Evolutionary conservation across 2,888 invertebrate species (phyloP), one percentile per base, ranked within the genome.

Genomic region (Conchocele bisecta): DNA sequence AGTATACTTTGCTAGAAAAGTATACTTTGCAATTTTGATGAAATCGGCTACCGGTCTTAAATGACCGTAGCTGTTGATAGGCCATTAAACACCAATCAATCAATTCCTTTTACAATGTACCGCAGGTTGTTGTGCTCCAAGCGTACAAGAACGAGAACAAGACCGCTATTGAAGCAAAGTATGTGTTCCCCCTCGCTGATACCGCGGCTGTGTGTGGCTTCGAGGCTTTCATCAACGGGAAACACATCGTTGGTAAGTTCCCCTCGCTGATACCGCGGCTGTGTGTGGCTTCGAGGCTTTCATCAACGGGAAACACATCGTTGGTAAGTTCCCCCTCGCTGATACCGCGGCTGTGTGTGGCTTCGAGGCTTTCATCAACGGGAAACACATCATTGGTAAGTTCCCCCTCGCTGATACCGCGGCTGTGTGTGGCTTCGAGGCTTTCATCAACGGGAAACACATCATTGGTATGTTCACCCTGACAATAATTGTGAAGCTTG

Each of bases 251-350:
- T 31, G 91, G 81, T 79, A 60, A 54, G 44, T 2, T 29, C 3
- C 37, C 11, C 13, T 51, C n/a, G 89, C 88, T 39, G 90, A 89
- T 20, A 85, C 85, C 59, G 91, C 91, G 6, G 90, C 89, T 29
- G 91, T 92, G 24, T 91, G 91, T 82, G 91, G 91, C 1, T 92
- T 92, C 82, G 91, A 92, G 74, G 92, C 91, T 3, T 91, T 88
- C 79, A 90, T 91, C 68, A 90, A 91, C 73, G 89, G 88, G 46
- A 91, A 91, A 65, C 91, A 91, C 65, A 86, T 92, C 20, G 83
- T 91, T 31, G 91, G 81, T 79, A 60, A 54, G 31, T 91, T 92
- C 70, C 91, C 92, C 0, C 81, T 92, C 58, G 89, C 88, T 39
- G 90, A 89, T 20, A 85, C 85, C 59, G 91, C 91, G 6, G 90